A percentile compares a stretch with the other conserved stretches of the same genome.
Conservation (phyloP, 2,113 vertebrate genomes). For the Aldabrachelys gigantea region DNA sequence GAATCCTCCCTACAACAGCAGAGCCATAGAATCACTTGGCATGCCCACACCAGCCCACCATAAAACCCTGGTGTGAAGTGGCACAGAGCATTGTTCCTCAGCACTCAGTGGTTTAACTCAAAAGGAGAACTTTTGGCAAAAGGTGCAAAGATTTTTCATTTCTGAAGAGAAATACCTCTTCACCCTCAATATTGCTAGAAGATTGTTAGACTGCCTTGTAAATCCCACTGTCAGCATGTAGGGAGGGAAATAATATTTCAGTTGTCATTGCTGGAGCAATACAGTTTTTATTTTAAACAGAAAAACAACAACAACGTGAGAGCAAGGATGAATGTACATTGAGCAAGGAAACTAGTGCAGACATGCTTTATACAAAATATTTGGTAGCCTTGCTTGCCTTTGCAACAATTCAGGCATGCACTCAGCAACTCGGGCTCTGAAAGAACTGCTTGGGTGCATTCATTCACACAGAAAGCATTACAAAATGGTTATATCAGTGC, state of each 20-base stretch:
- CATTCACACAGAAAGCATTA: neutral
- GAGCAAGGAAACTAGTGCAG: rapidly evolving
- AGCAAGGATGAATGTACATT: neutral
- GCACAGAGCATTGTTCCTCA: neutral
- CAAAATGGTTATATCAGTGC: neutral
- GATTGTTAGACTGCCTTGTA: neutral
- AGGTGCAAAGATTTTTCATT: neutral
- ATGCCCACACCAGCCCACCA: neutral
- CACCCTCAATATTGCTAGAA: neutral
- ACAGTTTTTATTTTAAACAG: neutral
- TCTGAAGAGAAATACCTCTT: neutral
- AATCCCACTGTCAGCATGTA: neutral
- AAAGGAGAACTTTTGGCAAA: neutral
- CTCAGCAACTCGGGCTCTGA: neutral
- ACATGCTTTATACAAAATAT: neutral
- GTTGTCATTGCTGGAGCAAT: neutral
- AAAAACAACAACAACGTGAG: neutral
- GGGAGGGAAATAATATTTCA: neutral
- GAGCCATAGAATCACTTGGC: neutral
- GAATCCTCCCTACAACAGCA: neutral
- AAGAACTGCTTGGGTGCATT: neutral
- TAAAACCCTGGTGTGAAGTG: neutral
- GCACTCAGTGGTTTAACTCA: neutral
- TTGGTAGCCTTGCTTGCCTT: neutral
- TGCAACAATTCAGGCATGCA: neutral